These are phyloP conservation scores for Lithophane socia DNA, from an alignment of 2,888 invertebrate species.

Conservation along the genomic window DNA sequence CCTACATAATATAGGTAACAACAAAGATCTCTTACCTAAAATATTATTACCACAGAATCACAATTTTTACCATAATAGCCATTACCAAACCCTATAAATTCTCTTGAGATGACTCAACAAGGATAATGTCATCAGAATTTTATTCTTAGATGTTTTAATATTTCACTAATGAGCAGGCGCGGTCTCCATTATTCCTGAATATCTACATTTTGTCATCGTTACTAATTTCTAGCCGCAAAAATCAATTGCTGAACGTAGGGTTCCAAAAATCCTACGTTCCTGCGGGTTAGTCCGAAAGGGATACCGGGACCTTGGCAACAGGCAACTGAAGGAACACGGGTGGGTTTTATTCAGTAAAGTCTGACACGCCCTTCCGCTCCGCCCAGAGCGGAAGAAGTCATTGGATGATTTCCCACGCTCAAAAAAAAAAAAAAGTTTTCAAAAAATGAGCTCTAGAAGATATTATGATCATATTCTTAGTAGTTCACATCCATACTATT, in stretches of 20 bases:
- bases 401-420: no score
- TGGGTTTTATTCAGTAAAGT: no score
- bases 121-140: slow-evolving; percentile 35
- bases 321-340: no score
- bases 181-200: background rate
- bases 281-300: no score
- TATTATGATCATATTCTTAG: no score
- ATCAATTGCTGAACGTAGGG: background rate
- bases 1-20: background rate
- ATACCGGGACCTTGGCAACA: no score
- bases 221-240: background rate
- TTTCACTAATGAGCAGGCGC: slow-evolving; percentile 16
- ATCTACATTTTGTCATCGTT: background rate
- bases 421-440: no score
- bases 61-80: slow-evolving; percentile 4
- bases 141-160: slow-evolving; percentile 17
- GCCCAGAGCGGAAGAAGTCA: no score
- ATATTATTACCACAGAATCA: slow-evolving; percentile 11
- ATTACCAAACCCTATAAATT: slow-evolving; percentile 22
- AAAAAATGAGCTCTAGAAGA: no score
- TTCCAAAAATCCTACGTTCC: no score
- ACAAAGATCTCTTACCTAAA: background rate
- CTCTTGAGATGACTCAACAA: slow-evolving; percentile 42
- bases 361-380: no score
- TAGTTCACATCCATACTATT: no score